Conservation (phyloP, 1,140 invertebrate genomes). For the Chironomus tepperi region DNA sequence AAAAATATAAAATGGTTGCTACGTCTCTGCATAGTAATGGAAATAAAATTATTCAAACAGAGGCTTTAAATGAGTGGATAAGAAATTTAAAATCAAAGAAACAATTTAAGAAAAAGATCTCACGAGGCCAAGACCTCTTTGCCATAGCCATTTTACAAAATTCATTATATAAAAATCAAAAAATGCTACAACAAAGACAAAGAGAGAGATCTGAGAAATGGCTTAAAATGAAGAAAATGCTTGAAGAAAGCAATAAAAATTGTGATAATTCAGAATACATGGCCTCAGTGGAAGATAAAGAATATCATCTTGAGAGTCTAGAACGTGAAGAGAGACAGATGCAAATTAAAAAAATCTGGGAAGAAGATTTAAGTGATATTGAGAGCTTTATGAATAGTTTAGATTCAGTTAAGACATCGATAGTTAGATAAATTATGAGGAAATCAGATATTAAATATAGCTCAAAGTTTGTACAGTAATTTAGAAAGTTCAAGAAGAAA, state of each 20-base stretch:
- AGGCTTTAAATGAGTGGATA: neutral
- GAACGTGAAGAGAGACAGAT: neutral
- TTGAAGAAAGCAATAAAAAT: neutral
- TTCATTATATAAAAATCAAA: neutral
- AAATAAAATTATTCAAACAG: neutral
- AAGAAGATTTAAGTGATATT: neutral
- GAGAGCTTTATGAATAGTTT: neutral
- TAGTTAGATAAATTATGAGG: neutral
- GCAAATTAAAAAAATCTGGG: neutral
- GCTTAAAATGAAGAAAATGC: neutral
- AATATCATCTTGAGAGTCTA: neutral
- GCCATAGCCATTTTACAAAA: neutral
- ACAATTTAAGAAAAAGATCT: neutral
- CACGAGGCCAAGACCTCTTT: neutral
- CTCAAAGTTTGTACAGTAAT: too few species aligned
- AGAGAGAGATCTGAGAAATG: neutral
- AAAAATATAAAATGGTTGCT: neutral
- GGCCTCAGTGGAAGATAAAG: neutral
- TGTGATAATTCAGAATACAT: neutral
- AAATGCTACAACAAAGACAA: neutral
- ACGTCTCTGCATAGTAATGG: neutral
- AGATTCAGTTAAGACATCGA: neutral
- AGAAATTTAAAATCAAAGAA: constrained; percentile 15
- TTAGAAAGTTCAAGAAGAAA: neutral
- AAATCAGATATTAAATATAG: too few species aligned